Evolutionary conservation across 2,888 invertebrate species (phyloP), one percentile per base, ranked within the genome.

Genomic region (Cataglyphis livida): DNA sequence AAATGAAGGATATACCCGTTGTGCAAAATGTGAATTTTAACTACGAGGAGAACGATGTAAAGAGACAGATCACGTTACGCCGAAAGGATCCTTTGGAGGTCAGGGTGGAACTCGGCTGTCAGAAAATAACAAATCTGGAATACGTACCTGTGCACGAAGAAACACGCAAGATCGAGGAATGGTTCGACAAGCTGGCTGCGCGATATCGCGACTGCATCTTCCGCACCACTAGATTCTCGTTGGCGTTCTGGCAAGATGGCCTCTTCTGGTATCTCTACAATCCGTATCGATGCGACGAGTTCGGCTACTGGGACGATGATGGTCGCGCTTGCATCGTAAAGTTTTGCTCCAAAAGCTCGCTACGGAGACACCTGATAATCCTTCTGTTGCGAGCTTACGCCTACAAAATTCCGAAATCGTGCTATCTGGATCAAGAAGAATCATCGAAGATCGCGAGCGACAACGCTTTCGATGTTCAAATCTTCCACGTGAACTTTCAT

Each of bases 221-320:
- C 10, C 92, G 92, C 41, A 93, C 93, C 0, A 59, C 81, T 0
- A 90, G 91, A 78, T 94, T 91, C 82, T 90, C 89, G 0, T 28
- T 94, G 2, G 93, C 94, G 0, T 93, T 93, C 57, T 94, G 94
- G 94, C 87, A 89, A 3, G 94, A 94, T 41, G 93, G 90, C 0
- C 66, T 82, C 0, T 93, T 93, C 83, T 94, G 94, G 94, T 94
- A 93, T 28, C 75, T 93, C 0, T 94, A 92, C 82, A 94, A 93
- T 83, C 94, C 94, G 0, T 94, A 93, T 59, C 90, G 93, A 0
- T 94, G 94, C 86, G 90, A 93, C 83, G 73, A 91, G 48, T 91
- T 89, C 75, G 94, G 94, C 4, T 88, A 91, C 10, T 94, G 92
- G 92, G 44, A 91, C 68, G 90, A 93, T 64, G 3, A 65, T 0